Percentiles rank a stretch among this genome's conserved stretches.
Evolutionary conservation across 2,888 invertebrate genomes (phyloP).

Genomic region (Drosophila vallismaia): DNA sequence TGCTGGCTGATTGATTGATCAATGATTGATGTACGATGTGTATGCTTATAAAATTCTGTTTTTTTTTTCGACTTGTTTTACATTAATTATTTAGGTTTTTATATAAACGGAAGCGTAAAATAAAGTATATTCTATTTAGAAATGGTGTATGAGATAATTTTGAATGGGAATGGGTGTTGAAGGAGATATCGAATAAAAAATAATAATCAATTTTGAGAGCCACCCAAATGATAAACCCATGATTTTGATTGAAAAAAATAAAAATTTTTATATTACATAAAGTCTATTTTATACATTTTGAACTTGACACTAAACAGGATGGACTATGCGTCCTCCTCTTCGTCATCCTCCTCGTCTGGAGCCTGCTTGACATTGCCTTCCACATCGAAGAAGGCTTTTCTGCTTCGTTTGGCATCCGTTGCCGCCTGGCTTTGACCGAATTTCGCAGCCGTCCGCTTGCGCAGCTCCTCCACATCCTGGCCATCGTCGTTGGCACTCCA

Average conservation of each 20-base stretch:
- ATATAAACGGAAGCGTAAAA: constrained; percentile 69
- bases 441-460: constrained; percentile 93
- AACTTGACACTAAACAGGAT: neutral
- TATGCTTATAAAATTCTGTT: constrained; percentile 68
- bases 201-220: neutral
- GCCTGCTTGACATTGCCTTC: constrained; percentile 46
- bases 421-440: constrained; percentile 82
- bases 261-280: constrained; percentile 3
- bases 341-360: constrained; percentile 55
- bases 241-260: neutral
- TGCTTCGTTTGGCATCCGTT: constrained; percentile 81
- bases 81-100: constrained; percentile 74
- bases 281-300: constrained; percentile 1
- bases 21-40: constrained; percentile 41
- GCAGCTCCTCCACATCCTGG: constrained; percentile 90
- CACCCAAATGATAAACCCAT: neutral
- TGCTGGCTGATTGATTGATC: constrained; percentile 32
- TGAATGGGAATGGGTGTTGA: neutral
- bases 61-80: constrained; percentile 71
- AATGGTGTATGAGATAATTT: constrained; percentile 11
- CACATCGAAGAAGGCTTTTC: constrained; percentile 84
- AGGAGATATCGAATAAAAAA: no score
- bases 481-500: constrained; percentile 89
- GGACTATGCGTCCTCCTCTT: constrained; percentile 18
- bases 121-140: constrained; percentile 72